These are phyloP conservation scores for Brachyhypopomus gauderio DNA, from an alignment of 2,113 vertebrate genomes.

Conservation along the genomic window DNA sequence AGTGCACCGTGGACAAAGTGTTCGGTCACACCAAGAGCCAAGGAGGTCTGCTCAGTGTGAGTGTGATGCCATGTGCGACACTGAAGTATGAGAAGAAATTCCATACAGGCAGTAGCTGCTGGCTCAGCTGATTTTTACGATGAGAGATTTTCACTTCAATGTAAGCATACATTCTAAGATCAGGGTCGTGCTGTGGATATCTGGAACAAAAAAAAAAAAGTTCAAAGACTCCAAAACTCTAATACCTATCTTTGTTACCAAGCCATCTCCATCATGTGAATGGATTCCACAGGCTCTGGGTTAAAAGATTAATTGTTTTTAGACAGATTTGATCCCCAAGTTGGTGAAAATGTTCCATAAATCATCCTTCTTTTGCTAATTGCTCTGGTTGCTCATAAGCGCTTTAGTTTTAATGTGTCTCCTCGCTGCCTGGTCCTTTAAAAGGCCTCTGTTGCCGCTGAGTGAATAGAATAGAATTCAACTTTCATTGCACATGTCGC, in stretches of 20 bases:
- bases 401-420: slow-evolving; percentile 63
- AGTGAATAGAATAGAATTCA: too few species aligned
- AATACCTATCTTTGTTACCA: slow-evolving; percentile 2
- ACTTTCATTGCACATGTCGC: too few species aligned
- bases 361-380: slow-evolving; percentile 48
- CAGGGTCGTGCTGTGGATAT: not conserved
- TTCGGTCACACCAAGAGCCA: slow-evolving; percentile 79
- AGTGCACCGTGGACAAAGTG: slow-evolving; percentile 81
- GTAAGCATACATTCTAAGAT: not conserved
- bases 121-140: too few species aligned
- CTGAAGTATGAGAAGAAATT: too few species aligned
- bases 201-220: not conserved
- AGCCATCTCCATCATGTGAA: slow-evolving; percentile 17
- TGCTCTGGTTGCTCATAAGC: slow-evolving; percentile 53
- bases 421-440: slow-evolving; percentile 56
- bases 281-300: slow-evolving; percentile 21
- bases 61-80: slow-evolving; percentile 20
- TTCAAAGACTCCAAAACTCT: not conserved
- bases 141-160: not conserved
- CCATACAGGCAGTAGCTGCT: too few species aligned
- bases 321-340: slow-evolving; percentile 48
- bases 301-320: slow-evolving; percentile 46
- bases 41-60: slow-evolving; percentile 74
- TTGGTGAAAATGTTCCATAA: slow-evolving; percentile 49
- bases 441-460: slow-evolving; percentile 63